Conservation (phyloP, 2,797 vertebrate species). For the Linurgus olivaceus region DNA sequence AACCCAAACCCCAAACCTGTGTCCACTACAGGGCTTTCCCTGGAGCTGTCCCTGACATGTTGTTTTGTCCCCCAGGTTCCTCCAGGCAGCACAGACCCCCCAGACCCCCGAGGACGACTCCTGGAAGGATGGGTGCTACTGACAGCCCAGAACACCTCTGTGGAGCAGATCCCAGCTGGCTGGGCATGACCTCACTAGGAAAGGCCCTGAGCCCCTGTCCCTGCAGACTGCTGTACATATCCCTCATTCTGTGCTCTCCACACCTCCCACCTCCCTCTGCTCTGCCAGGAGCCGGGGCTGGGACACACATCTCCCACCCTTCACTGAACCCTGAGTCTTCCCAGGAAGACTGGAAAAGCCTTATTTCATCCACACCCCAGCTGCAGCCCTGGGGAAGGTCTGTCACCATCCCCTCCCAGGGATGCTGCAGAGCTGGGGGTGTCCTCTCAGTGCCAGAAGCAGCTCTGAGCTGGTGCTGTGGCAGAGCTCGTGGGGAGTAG, state of each 20-base stretch:
- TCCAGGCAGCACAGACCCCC: constrained; percentile 78
- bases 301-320: background rate
- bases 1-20: background rate
- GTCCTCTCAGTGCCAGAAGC: background rate
- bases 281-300: background rate
- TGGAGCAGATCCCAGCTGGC: constrained; percentile 73
- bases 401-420: background rate
- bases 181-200: constrained; percentile 44
- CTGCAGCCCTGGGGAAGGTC: background rate
- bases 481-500: background rate
- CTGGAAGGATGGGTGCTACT: constrained; percentile 94
- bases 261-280: background rate
- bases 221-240: background rate
- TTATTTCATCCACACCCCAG: background rate
- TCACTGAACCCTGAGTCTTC: background rate
- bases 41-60: background rate
- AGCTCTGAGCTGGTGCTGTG: background rate
- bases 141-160: constrained; percentile 41
- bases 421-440: background rate
- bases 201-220: background rate
- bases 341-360: constrained; percentile 9
- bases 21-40: rapidly evolving
- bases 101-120: constrained; percentile 81
- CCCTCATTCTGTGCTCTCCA: background rate
- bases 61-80: constrained; percentile 71